These are phyloP conservation scores for Micrasema longulum DNA, from an alignment of 1,140 invertebrate species.

Conservation along the genomic window DNA sequence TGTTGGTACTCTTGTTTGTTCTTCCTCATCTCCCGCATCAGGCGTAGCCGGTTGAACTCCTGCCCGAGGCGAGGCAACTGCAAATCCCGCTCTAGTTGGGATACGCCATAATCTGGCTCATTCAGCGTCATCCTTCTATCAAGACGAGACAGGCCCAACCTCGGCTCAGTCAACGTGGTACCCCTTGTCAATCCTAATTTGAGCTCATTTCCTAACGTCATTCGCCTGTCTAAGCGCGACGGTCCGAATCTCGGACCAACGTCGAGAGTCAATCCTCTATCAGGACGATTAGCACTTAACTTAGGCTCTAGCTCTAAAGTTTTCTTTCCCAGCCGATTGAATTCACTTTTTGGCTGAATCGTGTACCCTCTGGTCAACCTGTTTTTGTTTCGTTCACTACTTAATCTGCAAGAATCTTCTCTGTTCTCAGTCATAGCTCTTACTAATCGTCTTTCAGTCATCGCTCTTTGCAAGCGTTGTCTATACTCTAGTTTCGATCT, in stretches of 20 bases:
- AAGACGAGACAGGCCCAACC: conserved; percentile 18
- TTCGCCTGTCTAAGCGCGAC: conserved; percentile 37
- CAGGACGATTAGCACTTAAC: too few species aligned
- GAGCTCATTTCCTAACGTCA: conserved; percentile 15
- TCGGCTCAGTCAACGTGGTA: not conserved
- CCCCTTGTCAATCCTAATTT: not conserved
- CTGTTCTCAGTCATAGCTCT: conserved; percentile 21
- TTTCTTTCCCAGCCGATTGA: not conserved
- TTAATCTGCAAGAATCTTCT: not conserved
- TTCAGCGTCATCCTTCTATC: not conserved
- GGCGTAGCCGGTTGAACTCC: conserved; percentile 33
- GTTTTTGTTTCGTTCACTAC: not conserved
- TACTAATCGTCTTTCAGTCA: conserved; percentile 22
- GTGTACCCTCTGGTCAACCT: conserved; percentile 12
- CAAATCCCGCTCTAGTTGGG: conserved; percentile 36
- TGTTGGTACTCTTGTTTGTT: conserved; percentile 48
- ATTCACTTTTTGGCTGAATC: conserved; percentile 7
- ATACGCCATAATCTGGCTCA: not conserved
- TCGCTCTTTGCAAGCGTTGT: conserved; percentile 13
- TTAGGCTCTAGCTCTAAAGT: not conserved
- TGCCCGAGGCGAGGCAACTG: conserved; percentile 55
- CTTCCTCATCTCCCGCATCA: conserved; percentile 28
- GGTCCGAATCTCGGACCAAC: not conserved
- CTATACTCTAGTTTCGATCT: conserved; percentile 27
- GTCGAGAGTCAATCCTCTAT: not conserved